Conservation (phyloP, 2,113 vertebrate genomes). For the Saccopteryx leptura region DNA sequence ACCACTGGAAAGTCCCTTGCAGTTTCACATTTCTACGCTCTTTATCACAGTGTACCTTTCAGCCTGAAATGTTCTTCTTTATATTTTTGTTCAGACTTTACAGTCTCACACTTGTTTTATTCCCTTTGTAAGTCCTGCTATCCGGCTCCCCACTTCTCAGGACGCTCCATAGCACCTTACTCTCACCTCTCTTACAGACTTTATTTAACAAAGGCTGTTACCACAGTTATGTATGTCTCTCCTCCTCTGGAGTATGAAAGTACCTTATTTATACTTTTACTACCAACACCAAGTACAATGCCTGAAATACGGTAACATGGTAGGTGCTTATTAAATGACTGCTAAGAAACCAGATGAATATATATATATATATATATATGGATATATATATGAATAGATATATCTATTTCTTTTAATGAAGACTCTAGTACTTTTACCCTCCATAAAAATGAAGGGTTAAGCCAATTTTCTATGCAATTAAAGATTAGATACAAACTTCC, state of each 20-base stretch:
- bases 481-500: neutral
- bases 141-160: neutral
- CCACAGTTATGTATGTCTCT: neutral
- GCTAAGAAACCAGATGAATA: neutral
- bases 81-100: neutral
- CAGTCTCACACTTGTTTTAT: neutral
- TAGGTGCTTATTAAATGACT: neutral
- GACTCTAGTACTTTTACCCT: neutral
- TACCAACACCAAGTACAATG: neutral
- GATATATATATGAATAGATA: no score
- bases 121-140: neutral
- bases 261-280: neutral
- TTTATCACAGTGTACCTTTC: neutral
- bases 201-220: neutral
- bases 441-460: neutral
- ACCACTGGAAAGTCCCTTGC: neutral
- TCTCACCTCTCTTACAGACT: neutral
- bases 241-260: neutral
- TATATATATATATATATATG: neutral
- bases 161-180: neutral
- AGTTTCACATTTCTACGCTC: neutral
- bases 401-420: neutral
- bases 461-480: conserved; percentile 8
- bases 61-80: neutral
- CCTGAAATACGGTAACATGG: neutral